Percentiles rank a stretch among this genome's conserved stretches.
phyloP scores from a whole-genome alignment of 1,140 invertebrate species.

The Diachasma alloeum region DNA sequence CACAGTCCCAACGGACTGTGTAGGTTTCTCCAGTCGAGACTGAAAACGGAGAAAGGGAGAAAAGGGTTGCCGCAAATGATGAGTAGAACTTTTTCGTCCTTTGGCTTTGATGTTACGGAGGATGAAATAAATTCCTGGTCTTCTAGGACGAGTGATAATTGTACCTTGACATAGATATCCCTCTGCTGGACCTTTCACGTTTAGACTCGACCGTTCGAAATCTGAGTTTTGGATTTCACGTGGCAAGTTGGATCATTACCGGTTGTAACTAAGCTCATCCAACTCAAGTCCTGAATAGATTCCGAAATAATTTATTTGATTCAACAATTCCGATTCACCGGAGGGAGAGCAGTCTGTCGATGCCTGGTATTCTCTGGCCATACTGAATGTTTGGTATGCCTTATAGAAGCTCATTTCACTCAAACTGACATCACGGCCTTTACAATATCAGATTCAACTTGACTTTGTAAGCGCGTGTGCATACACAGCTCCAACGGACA shows the following conservation, averaged over 20 bases:
- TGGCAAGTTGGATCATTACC: too few species aligned
- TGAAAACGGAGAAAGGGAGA: neutral
- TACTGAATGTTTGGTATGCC: neutral
- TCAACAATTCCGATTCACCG: neutral
- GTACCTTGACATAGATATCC: neutral
- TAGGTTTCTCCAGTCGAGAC: too few species aligned
- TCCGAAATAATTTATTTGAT: neutral
- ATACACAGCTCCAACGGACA: neutral
- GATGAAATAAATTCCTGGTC: neutral
- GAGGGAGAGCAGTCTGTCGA: neutral
- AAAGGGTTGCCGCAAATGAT: neutral
- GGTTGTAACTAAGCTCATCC: too few species aligned
- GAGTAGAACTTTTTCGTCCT: neutral
- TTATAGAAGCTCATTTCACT: neutral
- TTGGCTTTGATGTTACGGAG: neutral
- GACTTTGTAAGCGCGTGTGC: neutral
- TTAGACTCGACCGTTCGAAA: too few species aligned
- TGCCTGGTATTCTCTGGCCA: neutral
- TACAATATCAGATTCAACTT: neutral
- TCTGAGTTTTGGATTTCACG: too few species aligned
- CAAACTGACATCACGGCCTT: neutral
- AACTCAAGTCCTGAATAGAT: neutral
- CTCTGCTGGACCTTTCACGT: neutral
- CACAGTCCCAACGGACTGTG: too few species aligned
- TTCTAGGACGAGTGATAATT: neutral